Evolutionary conservation across 1,140 invertebrate genomes (phyloP), one percentile per base, ranked within the genome.

Genomic region (Bradysia coprophila): DNA sequence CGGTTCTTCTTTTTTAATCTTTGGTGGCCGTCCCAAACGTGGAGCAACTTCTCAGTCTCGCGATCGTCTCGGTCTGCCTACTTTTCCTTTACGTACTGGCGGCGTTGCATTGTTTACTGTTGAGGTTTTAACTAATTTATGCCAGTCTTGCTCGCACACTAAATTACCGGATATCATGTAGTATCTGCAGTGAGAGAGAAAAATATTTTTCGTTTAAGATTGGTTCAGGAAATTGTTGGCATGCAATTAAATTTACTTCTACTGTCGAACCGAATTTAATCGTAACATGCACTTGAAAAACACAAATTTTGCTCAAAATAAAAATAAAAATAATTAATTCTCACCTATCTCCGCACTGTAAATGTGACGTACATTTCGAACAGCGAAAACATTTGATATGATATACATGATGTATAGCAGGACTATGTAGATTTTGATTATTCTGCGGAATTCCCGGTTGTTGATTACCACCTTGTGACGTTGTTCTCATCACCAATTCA

Each of bases 61-160:
- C 41, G 55, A 53, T 50, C 55, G 49, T 54, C 55, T 51, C 43
- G 55, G 55, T 48, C 55, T 52, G 43, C 55, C 55, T 13, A 57
- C 55, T 64, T 86, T 86, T 60, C 81, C 81, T 66, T 86, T 86
- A 57, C 82, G 73, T 45, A 83, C 77, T 2, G 77, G 72, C 47
- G 73, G 69, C 23, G 75, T 71, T 34, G 68, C 63, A 21, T 69
- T 65, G 43, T 67, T 65, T 46, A 66, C 67, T 46, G 72, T 63
- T 20, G 72, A 72, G 48, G 65, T 71, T 63, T 90, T 90, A 56
- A 88, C 70, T 53, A 89, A 71, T 65, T 91, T 91, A 56, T 88
- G 82, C 76, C 84, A 91, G 66, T 91, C 88, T 62, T 88, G 80
- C 64, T 92, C 88, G 70, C 87, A 91, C 21, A 91, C 76, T 48